phyloP scores from a whole-genome alignment of 2,113 vertebrate genomes.

The Nannobrachium achirus region DNA sequence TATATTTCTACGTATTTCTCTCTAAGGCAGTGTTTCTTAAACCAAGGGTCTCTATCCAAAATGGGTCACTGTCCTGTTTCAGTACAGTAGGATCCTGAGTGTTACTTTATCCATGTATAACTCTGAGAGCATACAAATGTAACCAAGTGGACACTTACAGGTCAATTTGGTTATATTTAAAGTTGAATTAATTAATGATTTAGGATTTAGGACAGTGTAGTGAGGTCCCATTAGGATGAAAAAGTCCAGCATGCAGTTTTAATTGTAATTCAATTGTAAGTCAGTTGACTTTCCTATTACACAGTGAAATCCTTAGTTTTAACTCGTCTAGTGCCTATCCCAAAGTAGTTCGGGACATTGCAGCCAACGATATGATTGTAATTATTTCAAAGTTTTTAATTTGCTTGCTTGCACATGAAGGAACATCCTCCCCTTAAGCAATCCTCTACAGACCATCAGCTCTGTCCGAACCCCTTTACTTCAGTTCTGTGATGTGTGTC shows the following conservation, averaged over 20 bases:
- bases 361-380: not conserved
- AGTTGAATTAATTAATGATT: too few relatives aligned
- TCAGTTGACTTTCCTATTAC: too few relatives aligned
- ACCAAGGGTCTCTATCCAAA: not conserved
- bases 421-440: not conserved
- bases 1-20: not conserved
- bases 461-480: not conserved
- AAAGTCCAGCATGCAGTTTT: not conserved
- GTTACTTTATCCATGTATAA: too few relatives aligned
- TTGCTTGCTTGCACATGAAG: not conserved
- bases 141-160: too few relatives aligned
- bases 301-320: too few relatives aligned
- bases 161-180: too few relatives aligned
- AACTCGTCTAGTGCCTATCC: too few relatives aligned
- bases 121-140: too few relatives aligned
- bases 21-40: not conserved
- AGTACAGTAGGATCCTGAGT: too few relatives aligned
- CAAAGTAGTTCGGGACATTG: too few relatives aligned
- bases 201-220: too few relatives aligned
- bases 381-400: not conserved
- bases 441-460: not conserved
- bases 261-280: not conserved
- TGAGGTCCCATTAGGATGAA: not conserved
- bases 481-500: slow-evolving; percentile 1
- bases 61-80: too few relatives aligned